Conservation (phyloP, 2,113 vertebrate species). For the Carettochelys insculpta region DNA sequence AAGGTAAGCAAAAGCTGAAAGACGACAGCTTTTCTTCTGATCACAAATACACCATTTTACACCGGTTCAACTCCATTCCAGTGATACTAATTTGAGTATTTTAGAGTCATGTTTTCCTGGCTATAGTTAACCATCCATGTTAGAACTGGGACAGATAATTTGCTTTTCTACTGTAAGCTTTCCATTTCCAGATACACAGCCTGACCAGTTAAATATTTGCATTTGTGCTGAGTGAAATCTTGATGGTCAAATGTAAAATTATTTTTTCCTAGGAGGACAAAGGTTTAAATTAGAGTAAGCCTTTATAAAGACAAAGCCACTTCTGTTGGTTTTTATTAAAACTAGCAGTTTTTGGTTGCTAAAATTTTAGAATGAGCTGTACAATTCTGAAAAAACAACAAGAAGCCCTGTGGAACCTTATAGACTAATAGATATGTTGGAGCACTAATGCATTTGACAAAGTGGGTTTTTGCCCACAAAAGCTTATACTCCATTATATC, state of each 20-base stretch:
- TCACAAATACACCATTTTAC: background rate
- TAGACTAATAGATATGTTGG: too few species aligned
- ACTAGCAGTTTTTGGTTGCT: background rate
- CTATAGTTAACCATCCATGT: background rate
- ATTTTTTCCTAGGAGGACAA: background rate
- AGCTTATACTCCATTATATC: too few species aligned
- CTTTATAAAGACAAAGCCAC: background rate
- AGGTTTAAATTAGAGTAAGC: background rate
- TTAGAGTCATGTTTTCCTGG: background rate
- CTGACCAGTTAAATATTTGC: background rate
- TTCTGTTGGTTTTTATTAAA: background rate
- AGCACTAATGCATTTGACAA: too few species aligned
- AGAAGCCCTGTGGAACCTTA: too few species aligned
- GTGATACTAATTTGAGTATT: background rate
- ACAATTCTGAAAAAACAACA: too few species aligned
- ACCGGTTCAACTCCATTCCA: background rate
- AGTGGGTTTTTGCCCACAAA: too few species aligned
- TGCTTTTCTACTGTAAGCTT: background rate
- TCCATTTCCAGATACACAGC: background rate
- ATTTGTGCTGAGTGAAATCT: background rate
- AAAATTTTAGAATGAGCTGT: background rate
- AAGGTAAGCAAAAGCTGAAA: background rate
- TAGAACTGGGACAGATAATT: background rate
- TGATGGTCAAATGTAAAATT: background rate
- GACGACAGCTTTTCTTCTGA: background rate